Conservation (phyloP, 2,113 vertebrate genomes). For the Rhinopomastus cyanomelas region DNA sequence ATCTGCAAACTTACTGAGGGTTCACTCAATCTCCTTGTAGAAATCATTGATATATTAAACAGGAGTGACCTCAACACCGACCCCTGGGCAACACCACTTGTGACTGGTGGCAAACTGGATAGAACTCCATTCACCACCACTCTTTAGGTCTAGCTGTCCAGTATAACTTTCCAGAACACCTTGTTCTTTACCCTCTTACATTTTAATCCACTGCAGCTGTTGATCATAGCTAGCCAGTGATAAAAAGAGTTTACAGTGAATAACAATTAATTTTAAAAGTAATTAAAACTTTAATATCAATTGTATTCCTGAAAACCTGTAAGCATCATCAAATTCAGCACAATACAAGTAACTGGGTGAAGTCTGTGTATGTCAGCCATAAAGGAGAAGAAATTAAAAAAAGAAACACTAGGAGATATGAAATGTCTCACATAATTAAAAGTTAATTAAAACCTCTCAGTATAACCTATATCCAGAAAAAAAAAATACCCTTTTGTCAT, state of each 20-base stretch:
- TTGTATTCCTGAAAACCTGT: neutral
- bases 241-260: neutral
- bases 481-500: constrained; percentile 15
- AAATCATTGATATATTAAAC: too few relatives aligned
- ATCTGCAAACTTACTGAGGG: too few relatives aligned
- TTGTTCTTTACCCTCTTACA: neutral
- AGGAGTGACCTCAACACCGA: too few relatives aligned
- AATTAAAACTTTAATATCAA: neutral
- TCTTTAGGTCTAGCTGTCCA: neutral
- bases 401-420: neutral
- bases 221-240: neutral
- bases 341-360: neutral
- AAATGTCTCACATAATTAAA: constrained; percentile 21
- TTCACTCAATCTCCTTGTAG: too few relatives aligned
- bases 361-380: neutral
- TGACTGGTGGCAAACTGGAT: too few relatives aligned
- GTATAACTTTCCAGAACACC: neutral
- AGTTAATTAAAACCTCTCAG: constrained; percentile 33
- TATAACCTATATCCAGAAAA: neutral
- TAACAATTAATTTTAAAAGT: too few relatives aligned
- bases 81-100: too few relatives aligned
- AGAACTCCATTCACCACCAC: too few relatives aligned
- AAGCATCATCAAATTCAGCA: neutral
- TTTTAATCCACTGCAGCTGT: neutral
- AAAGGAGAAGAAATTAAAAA: neutral